These are phyloP conservation scores for Oscheius onirici DNA, from an alignment of 2,888 invertebrate species.

Conservation along the genomic window DNA sequence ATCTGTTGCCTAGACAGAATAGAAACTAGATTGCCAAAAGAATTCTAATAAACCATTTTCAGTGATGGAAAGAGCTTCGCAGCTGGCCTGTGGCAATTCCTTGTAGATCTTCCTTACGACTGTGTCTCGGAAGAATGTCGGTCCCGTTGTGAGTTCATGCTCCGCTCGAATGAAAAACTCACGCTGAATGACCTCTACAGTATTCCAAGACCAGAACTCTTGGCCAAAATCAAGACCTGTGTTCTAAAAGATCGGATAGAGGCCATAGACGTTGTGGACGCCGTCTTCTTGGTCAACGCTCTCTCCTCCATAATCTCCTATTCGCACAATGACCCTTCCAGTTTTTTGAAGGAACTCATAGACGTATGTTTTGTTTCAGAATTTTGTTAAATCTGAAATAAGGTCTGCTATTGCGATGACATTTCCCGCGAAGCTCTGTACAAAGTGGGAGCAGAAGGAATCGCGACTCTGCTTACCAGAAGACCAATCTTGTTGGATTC, in stretches of 20 bases:
- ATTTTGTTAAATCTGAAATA: not conserved
- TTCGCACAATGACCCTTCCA: constrained; percentile 44
- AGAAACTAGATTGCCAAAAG: not conserved
- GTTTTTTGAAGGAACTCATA: constrained; percentile 53
- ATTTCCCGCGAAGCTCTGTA: constrained; percentile 56
- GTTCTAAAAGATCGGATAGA: constrained; percentile 1
- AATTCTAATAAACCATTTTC: constrained; percentile 34
- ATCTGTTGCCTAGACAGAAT: too few relatives aligned
- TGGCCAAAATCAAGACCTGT: constrained; percentile 29
- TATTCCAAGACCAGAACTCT: constrained; percentile 40
- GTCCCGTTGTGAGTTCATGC: constrained; percentile 57
- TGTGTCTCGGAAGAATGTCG: constrained; percentile 63
- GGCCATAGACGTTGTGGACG: constrained; percentile 41
- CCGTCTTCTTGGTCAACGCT: constrained; percentile 56
- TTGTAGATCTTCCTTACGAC: constrained; percentile 68
- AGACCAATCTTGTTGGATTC: constrained; percentile 56
- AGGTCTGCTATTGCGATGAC: constrained; percentile 68
- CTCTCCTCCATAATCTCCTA: constrained; percentile 47
- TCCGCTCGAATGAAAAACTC: constrained; percentile 47
- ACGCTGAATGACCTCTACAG: constrained; percentile 47
- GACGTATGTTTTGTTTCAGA: constrained; percentile 38
- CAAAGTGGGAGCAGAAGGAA: constrained; percentile 69
- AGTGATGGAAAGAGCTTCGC: constrained; percentile 34
- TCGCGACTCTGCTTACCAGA: constrained; percentile 56
- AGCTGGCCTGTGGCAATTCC: constrained; percentile 68